A percentile compares a stretch with the other conserved stretches of the same genome.
These are phyloP conservation scores for Brachyhypopomus occidentalis DNA, from an alignment of 2,113 vertebrate genomes.

Conservation along the genomic window DNA sequence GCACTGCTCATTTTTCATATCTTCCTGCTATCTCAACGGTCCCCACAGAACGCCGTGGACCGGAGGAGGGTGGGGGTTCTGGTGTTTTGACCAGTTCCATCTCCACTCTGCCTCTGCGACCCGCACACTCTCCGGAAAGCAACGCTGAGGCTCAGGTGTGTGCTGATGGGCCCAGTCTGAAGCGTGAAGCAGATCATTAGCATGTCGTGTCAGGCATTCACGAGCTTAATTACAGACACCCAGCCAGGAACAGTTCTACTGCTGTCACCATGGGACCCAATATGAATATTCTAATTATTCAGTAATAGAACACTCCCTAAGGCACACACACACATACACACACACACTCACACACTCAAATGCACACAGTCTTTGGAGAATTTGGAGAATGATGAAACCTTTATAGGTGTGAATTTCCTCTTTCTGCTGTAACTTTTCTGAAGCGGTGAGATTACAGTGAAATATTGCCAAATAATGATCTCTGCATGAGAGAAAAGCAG, in stretches of 20 bases:
- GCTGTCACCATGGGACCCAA: conserved; percentile 42
- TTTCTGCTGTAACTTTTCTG: too few relatives aligned
- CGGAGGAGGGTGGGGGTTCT: too few relatives aligned
- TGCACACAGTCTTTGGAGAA: conserved; percentile 1
- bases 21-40: conserved; percentile 20
- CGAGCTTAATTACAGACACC: conserved; percentile 49
- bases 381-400: conserved; percentile 30
- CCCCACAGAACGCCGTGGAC: background rate
- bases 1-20: conserved; percentile 29
- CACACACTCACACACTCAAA: conserved; percentile 20
- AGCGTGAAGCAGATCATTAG: conserved; percentile 25
- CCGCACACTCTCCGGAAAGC: conserved; percentile 3
- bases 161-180: conserved; percentile 1
- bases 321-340: conserved; percentile 21
- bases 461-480: background rate
- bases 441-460: background rate
- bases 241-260: conserved; percentile 28
- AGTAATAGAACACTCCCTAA: conserved; percentile 33
- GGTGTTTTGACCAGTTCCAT: background rate
- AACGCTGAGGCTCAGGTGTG: conserved; percentile 1
- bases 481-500: background rate
- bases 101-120: background rate
- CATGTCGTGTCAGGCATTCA: conserved; percentile 41
- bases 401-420: background rate
- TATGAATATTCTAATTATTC: conserved; percentile 53